phyloP scores from a whole-genome alignment of 1,140 invertebrate genomes.

The Myzus persicae region DNA sequence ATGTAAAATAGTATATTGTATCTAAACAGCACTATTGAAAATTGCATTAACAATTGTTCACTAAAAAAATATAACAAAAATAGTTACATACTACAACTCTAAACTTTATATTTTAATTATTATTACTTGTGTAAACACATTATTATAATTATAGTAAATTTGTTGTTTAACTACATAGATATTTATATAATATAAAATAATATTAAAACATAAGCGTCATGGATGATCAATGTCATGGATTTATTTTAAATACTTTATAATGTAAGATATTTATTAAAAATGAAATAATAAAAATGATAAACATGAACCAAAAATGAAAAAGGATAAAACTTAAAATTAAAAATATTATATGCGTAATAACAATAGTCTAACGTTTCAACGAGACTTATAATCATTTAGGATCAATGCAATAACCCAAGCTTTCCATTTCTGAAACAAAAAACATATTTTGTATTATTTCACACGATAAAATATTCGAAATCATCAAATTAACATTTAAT shows the following conservation, averaged over 20 bases:
- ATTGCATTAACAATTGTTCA: too few species aligned
- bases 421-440: constrained; percentile 59
- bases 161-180: neutral
- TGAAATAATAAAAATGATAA: constrained; percentile 14
- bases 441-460: neutral
- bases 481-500: neutral
- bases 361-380: neutral
- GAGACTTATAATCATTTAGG: neutral
- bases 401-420: constrained; percentile 33
- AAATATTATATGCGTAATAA: neutral
- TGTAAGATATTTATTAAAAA: constrained; percentile 19
- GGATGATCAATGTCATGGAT: constrained; percentile 6
- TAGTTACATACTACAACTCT: too few species aligned
- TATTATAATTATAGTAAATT: too few species aligned
- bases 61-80: too few species aligned
- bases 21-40: too few species aligned
- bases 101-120: too few species aligned
- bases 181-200: neutral
- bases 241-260: constrained; percentile 2
- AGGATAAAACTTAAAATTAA: constrained; percentile 65
- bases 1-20: too few species aligned
- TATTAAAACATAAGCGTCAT: neutral
- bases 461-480: neutral
- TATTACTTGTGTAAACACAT: too few species aligned
- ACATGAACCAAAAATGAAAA: constrained; percentile 69